Percentiles rank a stretch among this genome's conserved stretches.
Evolutionary conservation across 2,797 vertebrate genomes (phyloP).

Genomic region (Menidia menidia): DNA sequence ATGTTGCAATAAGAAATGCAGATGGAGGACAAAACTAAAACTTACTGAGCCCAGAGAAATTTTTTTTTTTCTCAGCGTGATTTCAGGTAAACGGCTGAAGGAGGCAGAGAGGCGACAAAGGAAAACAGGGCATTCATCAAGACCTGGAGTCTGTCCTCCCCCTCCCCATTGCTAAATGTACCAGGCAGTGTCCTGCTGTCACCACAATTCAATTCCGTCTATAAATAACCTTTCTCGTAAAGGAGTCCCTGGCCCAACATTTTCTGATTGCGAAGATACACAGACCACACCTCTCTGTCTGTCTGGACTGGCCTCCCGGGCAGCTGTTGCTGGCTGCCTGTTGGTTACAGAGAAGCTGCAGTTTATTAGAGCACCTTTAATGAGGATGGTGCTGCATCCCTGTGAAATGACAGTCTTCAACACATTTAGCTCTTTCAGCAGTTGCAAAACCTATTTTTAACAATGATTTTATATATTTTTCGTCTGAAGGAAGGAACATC

Average conservation of each 20-base stretch:
- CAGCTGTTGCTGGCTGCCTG: conserved; percentile 49
- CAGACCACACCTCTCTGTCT: conserved; percentile 22
- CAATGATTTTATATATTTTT: no score
- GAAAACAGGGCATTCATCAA: conserved; percentile 64
- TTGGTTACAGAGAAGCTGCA: conserved; percentile 24
- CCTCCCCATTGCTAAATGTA: conserved; percentile 48
- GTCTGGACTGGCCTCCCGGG: conserved; percentile 38
- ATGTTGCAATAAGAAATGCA: conserved; percentile 29
- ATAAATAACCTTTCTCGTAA: conserved; percentile 77
- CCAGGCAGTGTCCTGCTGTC: conserved; percentile 48
- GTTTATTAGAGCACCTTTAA: conserved; percentile 47
- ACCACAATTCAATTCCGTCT: conserved; percentile 73
- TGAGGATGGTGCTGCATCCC: conserved; percentile 17
- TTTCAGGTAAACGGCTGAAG: conserved; percentile 24
- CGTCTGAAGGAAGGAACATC: no score
- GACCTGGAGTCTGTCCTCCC: conserved; percentile 51
- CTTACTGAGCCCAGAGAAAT: neutral
- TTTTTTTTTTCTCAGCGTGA: neutral
- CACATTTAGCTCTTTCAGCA: conserved; percentile 38
- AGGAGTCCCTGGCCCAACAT: conserved; percentile 57
- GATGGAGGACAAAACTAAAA: conserved; percentile 25
- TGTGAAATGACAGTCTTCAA: conserved; percentile 29
- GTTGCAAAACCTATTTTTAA: neutral
- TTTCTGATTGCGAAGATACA: conserved; percentile 60
- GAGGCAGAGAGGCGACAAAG: conserved; percentile 15